phyloP scores from a whole-genome alignment of 1,140 invertebrate species.

The Drosophila mayri region DNA sequence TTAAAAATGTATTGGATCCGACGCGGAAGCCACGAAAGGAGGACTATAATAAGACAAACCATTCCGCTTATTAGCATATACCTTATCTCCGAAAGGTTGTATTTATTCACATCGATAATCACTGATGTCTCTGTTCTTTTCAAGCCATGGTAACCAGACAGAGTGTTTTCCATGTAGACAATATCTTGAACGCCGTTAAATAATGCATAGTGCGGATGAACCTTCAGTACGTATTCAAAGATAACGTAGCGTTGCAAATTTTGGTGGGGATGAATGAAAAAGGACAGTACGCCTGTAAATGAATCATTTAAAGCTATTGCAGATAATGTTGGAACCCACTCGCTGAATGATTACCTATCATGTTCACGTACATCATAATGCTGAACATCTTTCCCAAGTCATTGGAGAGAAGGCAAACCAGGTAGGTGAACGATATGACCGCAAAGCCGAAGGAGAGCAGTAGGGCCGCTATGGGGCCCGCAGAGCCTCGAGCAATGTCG shows the following conservation, averaged over 20 bases:
- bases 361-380: conserved; percentile 29
- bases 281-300: conserved; percentile 22
- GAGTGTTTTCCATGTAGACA: neutral
- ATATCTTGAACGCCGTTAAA: conserved; percentile 18
- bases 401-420: conserved; percentile 14
- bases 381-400: conserved; percentile 8
- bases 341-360: conserved; percentile 15
- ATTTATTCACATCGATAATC: rapidly evolving
- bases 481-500: rapidly evolving
- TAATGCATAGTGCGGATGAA: conserved; percentile 37
- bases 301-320: no score
- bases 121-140: rapidly evolving
- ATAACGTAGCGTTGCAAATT: rapidly evolving
- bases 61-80: conserved; percentile 13
- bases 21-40: conserved; percentile 2
- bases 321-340: neutral
- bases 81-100: neutral
- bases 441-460: conserved; percentile 35
- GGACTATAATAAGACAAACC: conserved; percentile 15
- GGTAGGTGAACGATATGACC: conserved; percentile 40
- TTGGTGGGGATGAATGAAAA: neutral
- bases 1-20: conserved; percentile 4
- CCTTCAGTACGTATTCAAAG: conserved; percentile 3
- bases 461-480: neutral
- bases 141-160: neutral